Base-by-base conservation (phyloP, 2,113 vertebrate species). In the Takifugu bimaculatus region DNA sequence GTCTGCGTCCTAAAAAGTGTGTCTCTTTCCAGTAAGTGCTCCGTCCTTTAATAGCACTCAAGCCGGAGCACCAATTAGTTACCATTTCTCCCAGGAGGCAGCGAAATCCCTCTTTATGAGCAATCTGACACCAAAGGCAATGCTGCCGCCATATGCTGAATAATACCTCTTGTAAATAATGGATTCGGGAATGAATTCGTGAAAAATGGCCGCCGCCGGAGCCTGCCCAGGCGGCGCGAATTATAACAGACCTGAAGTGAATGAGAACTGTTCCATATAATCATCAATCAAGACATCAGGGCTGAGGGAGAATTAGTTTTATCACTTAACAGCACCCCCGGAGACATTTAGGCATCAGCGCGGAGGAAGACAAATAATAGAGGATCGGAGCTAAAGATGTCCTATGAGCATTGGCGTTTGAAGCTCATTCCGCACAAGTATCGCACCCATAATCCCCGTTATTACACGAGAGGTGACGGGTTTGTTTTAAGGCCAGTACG, bases 1-100 rank as follows among this genome's bases (percentile, higher is more conserved):
- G 87, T 85, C 93, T 90, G 92, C 91, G 93, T 94, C 91, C 92
- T 85, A 87, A 83, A 82, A 86, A 92, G 72, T 80, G 90, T 82
- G 80, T 88, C 91, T 80, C 70, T 68, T 59, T 69, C 75, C 70
- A 70, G 80, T 72, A 68, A 85, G 82, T 80, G 92, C 89, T 86
- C 88, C 80, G 87, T 93, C 88, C 90, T 91, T 88, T 89, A 90
- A 88, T 92, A 91, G 87, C 90, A 77, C 89, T 91, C 89, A 87
- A 82, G 85, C 85, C 81, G 63, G 77, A 82, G 81, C 59, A 65
- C 82, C 86, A 90, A 89, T 91, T 90, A 89, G 85, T 79, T 70
- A 58, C 77, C 86, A 77, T 88, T 85, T 81, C 77, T 82, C 81
- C 77, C 70, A 68, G 84, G 83, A 82, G 86, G 73, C 74, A 47